Percentiles rank a stretch among this genome's conserved stretches.
phyloP scores from a whole-genome alignment of 35 echinoderm and acorn worm genomes.

The Ophioderma brevispina region DNA sequence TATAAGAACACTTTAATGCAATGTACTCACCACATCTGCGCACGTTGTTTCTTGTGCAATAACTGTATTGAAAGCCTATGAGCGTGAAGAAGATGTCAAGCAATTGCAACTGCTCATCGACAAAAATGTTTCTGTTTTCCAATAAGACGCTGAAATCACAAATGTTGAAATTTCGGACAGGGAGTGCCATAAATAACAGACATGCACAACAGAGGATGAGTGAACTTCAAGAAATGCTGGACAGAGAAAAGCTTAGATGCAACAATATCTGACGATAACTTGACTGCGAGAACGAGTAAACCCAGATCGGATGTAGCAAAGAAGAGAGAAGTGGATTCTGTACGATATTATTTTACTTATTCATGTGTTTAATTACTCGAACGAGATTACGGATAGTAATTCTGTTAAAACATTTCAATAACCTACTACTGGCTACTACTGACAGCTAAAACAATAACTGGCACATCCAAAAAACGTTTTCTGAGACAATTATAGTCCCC shows the following conservation, averaged over 20 bases:
- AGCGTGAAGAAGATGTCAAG: conserved; percentile 72
- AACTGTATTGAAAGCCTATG: too few species aligned
- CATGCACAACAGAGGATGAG: conserved; percentile 63
- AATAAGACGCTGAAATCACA: conserved; percentile 42
- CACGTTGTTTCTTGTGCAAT: too few species aligned
- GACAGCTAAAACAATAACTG: too few species aligned
- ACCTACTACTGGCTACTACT: too few species aligned
- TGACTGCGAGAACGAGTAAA: conserved; percentile 41
- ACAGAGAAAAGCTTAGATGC: conserved; percentile 52
- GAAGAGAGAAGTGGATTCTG: background rate
- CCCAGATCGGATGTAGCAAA: background rate
- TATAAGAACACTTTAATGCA: too few species aligned
- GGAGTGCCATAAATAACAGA: conserved; percentile 68
- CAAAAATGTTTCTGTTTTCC: conserved; percentile 43
- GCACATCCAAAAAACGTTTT: too few species aligned
- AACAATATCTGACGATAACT: conserved; percentile 55
- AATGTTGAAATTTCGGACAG: conserved; percentile 57
- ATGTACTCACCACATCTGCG: too few species aligned
- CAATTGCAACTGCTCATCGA: conserved; percentile 61
- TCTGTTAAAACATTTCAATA: too few species aligned
- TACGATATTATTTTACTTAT: too few species aligned
- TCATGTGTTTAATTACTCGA: too few species aligned
- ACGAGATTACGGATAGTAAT: too few species aligned
- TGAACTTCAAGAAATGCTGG: conserved; percentile 46
- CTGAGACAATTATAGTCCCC: too few species aligned